Conservation (phyloP, 2,797 vertebrate genomes). For the Phylloscopus collybita region DNA sequence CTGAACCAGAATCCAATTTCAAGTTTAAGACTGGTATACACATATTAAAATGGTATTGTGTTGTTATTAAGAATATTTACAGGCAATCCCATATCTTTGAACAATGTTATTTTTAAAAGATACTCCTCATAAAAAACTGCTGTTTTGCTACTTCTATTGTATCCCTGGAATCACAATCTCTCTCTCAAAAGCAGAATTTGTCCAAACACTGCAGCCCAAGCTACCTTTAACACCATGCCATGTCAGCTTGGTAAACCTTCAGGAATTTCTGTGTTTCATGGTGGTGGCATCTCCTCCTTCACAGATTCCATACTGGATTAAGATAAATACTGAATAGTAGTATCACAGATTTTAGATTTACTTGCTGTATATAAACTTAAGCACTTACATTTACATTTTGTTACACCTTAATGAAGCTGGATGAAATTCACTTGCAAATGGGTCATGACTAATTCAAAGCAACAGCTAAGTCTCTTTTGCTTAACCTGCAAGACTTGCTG, state of each 20-base stretch:
- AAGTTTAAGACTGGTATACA: neutral
- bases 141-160: neutral
- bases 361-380: neutral
- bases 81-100: neutral
- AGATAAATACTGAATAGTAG: neutral
- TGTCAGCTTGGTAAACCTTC: neutral
- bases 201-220: neutral
- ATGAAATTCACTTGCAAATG: neutral
- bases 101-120: neutral
- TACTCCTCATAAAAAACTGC: neutral
- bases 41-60: neutral
- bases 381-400: neutral
- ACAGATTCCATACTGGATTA: neutral
- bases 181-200: neutral
- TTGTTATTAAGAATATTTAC: neutral
- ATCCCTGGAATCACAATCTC: neutral
- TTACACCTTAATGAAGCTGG: neutral
- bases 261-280: neutral
- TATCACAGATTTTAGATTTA: neutral
- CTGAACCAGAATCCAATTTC: neutral
- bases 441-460: neutral
- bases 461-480: neutral
- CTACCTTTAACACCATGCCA: neutral
- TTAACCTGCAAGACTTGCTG: neutral
- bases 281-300: neutral